Percentiles rank a stretch among this genome's conserved stretches.
phyloP scores from a whole-genome alignment of 2,113 vertebrate species.

The Sitta europaea region DNA sequence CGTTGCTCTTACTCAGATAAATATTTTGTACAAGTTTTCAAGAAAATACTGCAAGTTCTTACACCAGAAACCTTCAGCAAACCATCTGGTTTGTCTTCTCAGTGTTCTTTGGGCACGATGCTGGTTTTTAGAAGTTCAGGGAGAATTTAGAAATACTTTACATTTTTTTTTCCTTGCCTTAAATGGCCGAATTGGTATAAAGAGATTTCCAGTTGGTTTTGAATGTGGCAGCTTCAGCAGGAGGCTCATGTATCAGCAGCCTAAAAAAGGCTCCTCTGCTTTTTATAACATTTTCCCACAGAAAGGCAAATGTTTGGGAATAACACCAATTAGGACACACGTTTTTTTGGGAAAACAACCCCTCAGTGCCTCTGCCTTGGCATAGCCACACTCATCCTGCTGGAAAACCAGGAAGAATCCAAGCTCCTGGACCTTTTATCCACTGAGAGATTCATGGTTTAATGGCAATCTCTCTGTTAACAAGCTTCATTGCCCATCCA shows the following conservation, averaged over 20 bases:
- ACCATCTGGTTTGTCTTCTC: not conserved
- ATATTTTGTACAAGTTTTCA: not conserved
- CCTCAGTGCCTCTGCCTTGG: not conserved
- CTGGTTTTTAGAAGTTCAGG: not conserved
- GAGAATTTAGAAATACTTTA: constrained; percentile 29
- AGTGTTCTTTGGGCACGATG: not conserved
- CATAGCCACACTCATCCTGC: not conserved
- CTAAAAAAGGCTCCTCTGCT: not conserved
- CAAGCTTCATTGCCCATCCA: not conserved
- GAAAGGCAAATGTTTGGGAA: constrained; percentile 1
- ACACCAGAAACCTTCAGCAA: not conserved
- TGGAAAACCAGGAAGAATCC: not conserved
- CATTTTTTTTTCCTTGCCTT: constrained; percentile 45
- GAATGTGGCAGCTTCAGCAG: constrained; percentile 8
- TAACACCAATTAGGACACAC: not conserved
- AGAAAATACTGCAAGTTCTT: not conserved
- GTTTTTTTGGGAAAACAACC: not conserved
- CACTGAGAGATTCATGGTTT: accelerated
- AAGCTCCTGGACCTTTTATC: not conserved
- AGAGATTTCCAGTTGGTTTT: constrained; percentile 51
- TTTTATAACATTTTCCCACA: constrained; percentile 55
- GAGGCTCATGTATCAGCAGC: constrained; percentile 18
- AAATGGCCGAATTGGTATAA: constrained; percentile 22
- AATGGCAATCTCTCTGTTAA: not conserved
- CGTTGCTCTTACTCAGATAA: not conserved